phyloP scores from a whole-genome alignment of 1,140 invertebrate genomes.

The Drosophila nebulosa region DNA sequence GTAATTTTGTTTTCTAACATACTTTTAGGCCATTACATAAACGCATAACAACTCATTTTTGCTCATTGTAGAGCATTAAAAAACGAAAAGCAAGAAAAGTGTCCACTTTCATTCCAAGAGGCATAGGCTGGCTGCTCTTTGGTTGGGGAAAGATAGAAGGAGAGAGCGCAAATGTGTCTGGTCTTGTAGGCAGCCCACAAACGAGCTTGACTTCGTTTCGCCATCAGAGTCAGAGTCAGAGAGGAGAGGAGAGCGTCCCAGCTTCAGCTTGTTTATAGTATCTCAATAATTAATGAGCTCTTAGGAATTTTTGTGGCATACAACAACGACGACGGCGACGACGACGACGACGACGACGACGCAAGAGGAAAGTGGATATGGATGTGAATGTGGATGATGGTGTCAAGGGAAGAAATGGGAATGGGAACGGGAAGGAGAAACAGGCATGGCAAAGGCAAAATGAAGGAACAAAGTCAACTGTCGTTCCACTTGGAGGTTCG shows the following conservation, averaged over 20 bases:
- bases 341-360: too few species aligned
- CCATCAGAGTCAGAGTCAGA: neutral
- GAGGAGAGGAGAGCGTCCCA: slow-evolving; percentile 9
- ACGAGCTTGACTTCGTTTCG: slow-evolving; percentile 75
- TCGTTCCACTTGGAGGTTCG: slow-evolving; percentile 42
- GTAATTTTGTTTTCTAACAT: neutral
- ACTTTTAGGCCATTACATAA: slow-evolving; percentile 1
- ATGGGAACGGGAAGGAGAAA: slow-evolving; percentile 14
- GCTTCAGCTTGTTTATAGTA: slow-evolving; percentile 74
- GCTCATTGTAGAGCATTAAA: slow-evolving; percentile 21
- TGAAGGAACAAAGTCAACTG: slow-evolving; percentile 65
- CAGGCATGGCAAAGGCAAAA: slow-evolving; percentile 1
- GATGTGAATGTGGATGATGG: neutral
- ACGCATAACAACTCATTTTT: neutral
- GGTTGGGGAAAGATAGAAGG: neutral
- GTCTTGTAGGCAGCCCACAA: slow-evolving; percentile 68
- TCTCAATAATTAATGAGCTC: slow-evolving; percentile 79
- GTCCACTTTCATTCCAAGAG: slow-evolving; percentile 50
- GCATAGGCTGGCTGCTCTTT: neutral
- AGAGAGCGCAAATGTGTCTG: slow-evolving; percentile 61
- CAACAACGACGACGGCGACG: slow-evolving; percentile 23
- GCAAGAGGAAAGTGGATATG: slow-evolving; percentile 14
- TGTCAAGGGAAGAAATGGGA: neutral
- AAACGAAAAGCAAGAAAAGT: slow-evolving; percentile 39
- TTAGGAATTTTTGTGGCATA: slow-evolving; percentile 76